Evolutionary conservation across 2,888 invertebrate genomes (phyloP), one percentile per base, ranked within the genome.

Genomic region (Eledone cirrhosa): DNA sequence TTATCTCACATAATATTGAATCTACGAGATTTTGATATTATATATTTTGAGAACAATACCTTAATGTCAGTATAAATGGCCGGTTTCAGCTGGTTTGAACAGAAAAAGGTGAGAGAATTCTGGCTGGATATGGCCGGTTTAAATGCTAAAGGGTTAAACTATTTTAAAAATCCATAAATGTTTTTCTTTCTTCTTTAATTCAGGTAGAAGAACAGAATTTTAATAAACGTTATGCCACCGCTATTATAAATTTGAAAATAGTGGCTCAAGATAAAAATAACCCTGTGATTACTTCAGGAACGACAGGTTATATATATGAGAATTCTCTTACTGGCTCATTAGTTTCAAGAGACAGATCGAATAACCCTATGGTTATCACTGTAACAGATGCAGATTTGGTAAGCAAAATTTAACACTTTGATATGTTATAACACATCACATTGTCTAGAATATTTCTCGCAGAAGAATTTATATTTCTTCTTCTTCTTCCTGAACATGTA

Each of bases 361-460:
- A 77, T 29, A 79, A 80, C 1, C 33, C 74, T 5, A 78, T 89
- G 11, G 77, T 82, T 67, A 77, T 89, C 19, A 53, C 78, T 0
- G 84, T 86, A 53, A 82, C 80, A 8, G 89, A 89, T 80, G 83
- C 82, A 11, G 88, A 88, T 80, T 82, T 84, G 83, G 88, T 89
- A 82, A 83, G 86, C 82, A 16, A 31, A 41, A 41, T 41, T 41
- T 41, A 11, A 41, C 41, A n/a, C 11, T 41, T 41, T 41, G 11
- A 41, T 41, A 11, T 8, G 41, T 41, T 41, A 41, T 0, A 41
- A 41, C 41, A 41, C 41, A 8, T 41, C 8, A 41, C 5, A 41
- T 41, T 5, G 3, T 41, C 11, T 41, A 2, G 3, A 41, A 41
- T 41, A 41, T 41, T 41, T 41, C 41, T 41, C 11, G 41, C 11